phyloP scores from a whole-genome alignment of 2,113 vertebrate genomes.

The Acrocephalus kingi region DNA sequence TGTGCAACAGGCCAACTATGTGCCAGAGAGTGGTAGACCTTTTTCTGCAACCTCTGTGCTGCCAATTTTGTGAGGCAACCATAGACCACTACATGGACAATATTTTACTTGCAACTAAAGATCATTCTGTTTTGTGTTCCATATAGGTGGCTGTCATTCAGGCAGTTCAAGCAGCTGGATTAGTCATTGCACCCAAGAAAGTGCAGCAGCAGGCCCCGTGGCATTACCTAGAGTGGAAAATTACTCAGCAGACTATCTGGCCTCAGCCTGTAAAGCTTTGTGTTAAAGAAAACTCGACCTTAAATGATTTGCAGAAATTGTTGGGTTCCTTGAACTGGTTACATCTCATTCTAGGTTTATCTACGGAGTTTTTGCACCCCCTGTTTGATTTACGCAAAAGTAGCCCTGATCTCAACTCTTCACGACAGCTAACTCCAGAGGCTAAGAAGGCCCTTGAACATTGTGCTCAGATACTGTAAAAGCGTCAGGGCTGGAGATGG shows the following conservation, averaged over 20 bases:
- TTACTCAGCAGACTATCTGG: neutral
- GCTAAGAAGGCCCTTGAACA: neutral
- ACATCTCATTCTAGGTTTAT: neutral
- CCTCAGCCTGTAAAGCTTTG: neutral
- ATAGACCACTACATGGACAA: neutral
- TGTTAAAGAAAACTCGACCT: neutral
- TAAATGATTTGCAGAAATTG: neutral
- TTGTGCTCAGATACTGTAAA: neutral
- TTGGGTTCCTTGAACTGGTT: neutral
- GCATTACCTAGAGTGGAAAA: neutral
- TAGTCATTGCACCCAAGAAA: neutral
- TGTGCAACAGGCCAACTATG: neutral
- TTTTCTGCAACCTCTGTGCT: neutral
- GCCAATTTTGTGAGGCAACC: neutral
- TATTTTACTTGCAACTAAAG: neutral
- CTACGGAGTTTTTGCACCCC: neutral
- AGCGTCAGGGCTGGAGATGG: neutral
- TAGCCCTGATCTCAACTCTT: neutral
- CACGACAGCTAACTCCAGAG: neutral
- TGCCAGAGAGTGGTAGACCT: neutral
- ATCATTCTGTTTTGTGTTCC: neutral
- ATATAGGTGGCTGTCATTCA: neutral
- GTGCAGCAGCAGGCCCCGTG: neutral
- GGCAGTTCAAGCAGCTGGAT: neutral
- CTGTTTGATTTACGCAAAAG: neutral